Evolutionary conservation across 2,797 vertebrate genomes (phyloP), one percentile per base, ranked within the genome.

Genomic region (Myioborus miniatus): DNA sequence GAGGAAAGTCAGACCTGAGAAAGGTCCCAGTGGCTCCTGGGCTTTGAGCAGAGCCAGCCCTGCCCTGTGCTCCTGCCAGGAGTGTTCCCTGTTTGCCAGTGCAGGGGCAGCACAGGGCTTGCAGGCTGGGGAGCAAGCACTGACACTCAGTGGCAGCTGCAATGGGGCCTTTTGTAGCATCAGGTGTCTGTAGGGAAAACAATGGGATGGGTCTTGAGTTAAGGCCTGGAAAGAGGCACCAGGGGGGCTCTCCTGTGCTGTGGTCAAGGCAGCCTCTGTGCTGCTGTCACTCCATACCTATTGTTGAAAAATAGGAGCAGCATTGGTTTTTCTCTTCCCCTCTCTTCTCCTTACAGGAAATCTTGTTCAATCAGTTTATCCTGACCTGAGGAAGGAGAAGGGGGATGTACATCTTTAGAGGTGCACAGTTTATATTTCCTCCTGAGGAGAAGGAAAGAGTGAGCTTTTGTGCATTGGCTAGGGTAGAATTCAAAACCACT

Each of bases 11-110:
- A 43, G 41, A 27, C 15, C 67, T 79, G 63, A 84, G 52, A 67
- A 63, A 16, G 1, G 21, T 74, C 26, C 34, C 41, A 3, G 70
- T 12, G 62, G 26, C 34, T n/a, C 34, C 18, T 27, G 29, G 22
- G 47, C 41, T 74, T 74, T 58, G 82, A 81, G 41, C 32, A 82
- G 49, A 18, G 34, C n/a, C 83, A 58, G 60, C 19, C 4, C 10
- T 1, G 0, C n/a, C 37, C 43, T 1, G 0, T 19, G 22, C 19
- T 65, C 11, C 65, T 43, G 5, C 36, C 63, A n/a, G 4, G 30
- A 50, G 72, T 1, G 9, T 9, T 60, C 58, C 37, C 19, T 34
- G 39, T 43, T 77, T 56, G 27, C 68, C 68, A n/a, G n/a, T 4
- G 43, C 7, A 12, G 80, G 32, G 29, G 10, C 34, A 90, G 43